phyloP scores from a whole-genome alignment of 2,113 vertebrate genomes.

The Oryzias woworae region DNA sequence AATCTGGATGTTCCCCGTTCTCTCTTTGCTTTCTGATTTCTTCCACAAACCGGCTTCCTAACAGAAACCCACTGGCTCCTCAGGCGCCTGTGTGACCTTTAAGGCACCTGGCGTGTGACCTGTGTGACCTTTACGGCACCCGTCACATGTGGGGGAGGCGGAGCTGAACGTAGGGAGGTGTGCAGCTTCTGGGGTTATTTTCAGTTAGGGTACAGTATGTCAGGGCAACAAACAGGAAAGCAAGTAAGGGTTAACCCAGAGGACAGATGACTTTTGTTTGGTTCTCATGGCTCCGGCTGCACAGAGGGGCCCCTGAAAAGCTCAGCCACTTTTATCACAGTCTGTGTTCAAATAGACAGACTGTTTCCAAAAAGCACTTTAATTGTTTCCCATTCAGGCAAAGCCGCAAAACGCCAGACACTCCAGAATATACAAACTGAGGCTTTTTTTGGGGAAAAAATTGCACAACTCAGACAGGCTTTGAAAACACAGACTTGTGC shows the following conservation, averaged over 20 bases:
- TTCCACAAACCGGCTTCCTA: background rate
- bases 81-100: slow-evolving; percentile 31
- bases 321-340: slow-evolving; percentile 47
- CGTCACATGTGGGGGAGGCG: slow-evolving; percentile 4
- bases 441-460: slow-evolving; percentile 42
- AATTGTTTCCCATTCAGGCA: slow-evolving; percentile 60
- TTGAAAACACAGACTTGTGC: slow-evolving; percentile 24
- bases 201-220: background rate
- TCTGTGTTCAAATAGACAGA: slow-evolving; percentile 35
- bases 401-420: slow-evolving; percentile 42
- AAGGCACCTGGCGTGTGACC: slow-evolving; percentile 6
- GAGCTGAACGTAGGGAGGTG: slow-evolving; percentile 6
- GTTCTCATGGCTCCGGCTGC: slow-evolving; percentile 34
- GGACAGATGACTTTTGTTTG: background rate
- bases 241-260: background rate
- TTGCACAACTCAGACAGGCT: slow-evolving; percentile 32
- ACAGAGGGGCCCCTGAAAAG: slow-evolving; percentile 34
- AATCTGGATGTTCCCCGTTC: slow-evolving; percentile 4
- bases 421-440: slow-evolving; percentile 50
- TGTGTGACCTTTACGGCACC: slow-evolving; percentile 43
- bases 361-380: slow-evolving; percentile 54
- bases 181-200: background rate
- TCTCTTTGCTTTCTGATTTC: background rate
- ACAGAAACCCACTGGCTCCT: slow-evolving; percentile 18
- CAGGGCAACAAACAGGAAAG: too few relatives aligned